A percentile compares a stretch with the other conserved stretches of the same genome.
Conservation (phyloP, 2,797 vertebrate genomes). For the Macrochelys suwanniensis region DNA sequence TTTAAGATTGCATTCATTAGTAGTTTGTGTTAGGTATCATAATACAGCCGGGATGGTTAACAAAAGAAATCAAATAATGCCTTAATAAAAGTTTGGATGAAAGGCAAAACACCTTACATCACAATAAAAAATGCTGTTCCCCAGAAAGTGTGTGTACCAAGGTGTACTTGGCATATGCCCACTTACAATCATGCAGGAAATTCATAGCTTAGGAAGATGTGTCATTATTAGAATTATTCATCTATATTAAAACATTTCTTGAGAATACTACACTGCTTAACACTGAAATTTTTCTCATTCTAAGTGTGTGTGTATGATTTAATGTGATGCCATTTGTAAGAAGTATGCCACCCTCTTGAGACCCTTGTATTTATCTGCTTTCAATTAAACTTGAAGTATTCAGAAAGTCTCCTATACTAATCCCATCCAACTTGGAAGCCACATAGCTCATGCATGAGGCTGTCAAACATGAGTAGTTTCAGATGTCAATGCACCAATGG, state of each 20-base stretch:
- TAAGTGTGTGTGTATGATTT: slow-evolving; percentile 38
- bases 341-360: slow-evolving; percentile 66
- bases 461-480: slow-evolving; percentile 85
- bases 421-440: slow-evolving; percentile 82
- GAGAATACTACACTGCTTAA: slow-evolving; percentile 19
- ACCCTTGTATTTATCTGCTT: slow-evolving; percentile 78
- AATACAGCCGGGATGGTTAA: not conserved
- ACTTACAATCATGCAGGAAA: not conserved
- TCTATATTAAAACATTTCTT: slow-evolving; percentile 8
- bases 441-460: slow-evolving; percentile 80
- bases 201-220: slow-evolving; percentile 29
- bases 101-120: slow-evolving; percentile 45
- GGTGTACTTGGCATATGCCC: not conserved
- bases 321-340: slow-evolving; percentile 58
- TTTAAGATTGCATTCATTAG: not conserved
- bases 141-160: not conserved
- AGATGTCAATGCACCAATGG: slow-evolving; percentile 82
- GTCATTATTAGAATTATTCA: not conserved
- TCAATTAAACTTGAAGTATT: slow-evolving; percentile 76
- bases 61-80: not conserved
- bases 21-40: slow-evolving; percentile 34
- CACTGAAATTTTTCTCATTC: slow-evolving; percentile 43
- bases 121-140: not conserved
- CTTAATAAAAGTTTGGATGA: slow-evolving; percentile 8
- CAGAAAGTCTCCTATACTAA: slow-evolving; percentile 77